These are phyloP conservation scores for Onychorhynchus coronatus DNA, from an alignment of 2,113 vertebrate genomes.

Conservation along the genomic window DNA sequence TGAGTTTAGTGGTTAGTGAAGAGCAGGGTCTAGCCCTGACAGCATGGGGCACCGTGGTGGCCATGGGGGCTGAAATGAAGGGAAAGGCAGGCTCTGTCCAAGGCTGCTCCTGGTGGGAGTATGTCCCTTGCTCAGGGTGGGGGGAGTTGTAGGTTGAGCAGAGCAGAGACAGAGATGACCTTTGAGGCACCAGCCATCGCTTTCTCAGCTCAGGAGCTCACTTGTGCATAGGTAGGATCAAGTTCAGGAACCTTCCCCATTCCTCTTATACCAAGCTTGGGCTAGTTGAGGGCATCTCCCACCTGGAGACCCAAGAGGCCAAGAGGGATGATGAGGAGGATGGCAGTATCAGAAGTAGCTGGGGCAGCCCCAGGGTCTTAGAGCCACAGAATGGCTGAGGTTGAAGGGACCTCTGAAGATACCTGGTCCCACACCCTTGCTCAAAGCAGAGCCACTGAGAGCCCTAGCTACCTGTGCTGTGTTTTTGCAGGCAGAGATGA, in stretches of 20 bases:
- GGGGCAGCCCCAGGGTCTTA: neutral
- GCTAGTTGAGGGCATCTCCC: neutral
- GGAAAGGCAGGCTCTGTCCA: neutral
- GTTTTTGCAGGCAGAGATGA: neutral
- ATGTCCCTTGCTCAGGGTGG: neutral
- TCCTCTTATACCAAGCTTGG: neutral
- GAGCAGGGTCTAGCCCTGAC: neutral
- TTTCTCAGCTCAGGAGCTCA: neutral
- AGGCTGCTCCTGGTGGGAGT: neutral
- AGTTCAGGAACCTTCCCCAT: neutral
- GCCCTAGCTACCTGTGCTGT: neutral
- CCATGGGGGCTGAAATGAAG: neutral
- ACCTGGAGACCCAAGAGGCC: neutral
- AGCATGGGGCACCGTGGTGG: rapidly evolving
- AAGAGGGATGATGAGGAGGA: neutral
- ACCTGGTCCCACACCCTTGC: neutral
- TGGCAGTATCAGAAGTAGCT: neutral
- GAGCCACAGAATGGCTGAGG: neutral
- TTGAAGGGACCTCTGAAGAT: neutral
- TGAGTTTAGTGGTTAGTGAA: neutral
- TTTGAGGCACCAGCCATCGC: rapidly evolving
- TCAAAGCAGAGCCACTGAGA: neutral
- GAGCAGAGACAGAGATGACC: neutral
- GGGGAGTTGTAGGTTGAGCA: neutral
- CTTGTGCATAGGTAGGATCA: rapidly evolving